Conservation (phyloP, 1,140 invertebrate species). For the Kradibia gibbosae region DNA sequence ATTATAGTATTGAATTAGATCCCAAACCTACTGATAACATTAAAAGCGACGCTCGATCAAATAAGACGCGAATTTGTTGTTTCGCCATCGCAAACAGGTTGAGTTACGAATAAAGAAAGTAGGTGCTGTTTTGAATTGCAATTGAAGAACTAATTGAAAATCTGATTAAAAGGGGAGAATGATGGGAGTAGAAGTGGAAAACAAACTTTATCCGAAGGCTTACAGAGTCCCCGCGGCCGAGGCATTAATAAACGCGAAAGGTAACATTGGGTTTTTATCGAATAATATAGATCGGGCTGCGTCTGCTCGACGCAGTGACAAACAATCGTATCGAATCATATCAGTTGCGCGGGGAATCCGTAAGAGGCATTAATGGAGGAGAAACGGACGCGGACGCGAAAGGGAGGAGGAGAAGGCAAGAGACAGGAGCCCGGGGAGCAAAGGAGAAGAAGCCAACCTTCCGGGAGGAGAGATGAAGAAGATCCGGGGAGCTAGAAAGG, state of each 20-base stretch:
- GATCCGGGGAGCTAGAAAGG: conserved; percentile 18
- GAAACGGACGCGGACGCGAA: background rate
- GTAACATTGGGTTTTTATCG: background rate
- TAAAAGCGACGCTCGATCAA: too few species aligned
- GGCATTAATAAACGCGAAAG: background rate
- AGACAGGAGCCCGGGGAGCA: background rate
- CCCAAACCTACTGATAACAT: too few species aligned
- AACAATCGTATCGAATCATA: background rate
- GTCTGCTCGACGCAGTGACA: background rate
- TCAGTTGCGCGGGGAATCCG: background rate
- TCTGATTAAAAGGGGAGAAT: background rate
- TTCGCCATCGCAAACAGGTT: too few species aligned
- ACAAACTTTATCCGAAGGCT: background rate
- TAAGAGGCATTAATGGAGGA: background rate
- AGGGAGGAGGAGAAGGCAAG: background rate
- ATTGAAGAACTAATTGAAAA: background rate
- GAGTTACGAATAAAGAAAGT: too few species aligned
- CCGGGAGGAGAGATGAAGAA: conserved; percentile 17
- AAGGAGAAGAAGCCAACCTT: conserved; percentile 9
- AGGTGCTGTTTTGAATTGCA: too few species aligned
- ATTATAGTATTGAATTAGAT: too few species aligned
- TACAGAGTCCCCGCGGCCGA: too few species aligned
- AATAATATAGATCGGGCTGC: background rate
- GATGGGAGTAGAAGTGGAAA: background rate
- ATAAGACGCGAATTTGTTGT: too few species aligned